A percentile compares a stretch with the other conserved stretches of the same genome.
Evolutionary conservation across 2,113 vertebrate genomes (phyloP).

Genomic region (Saccopteryx leptura): DNA sequence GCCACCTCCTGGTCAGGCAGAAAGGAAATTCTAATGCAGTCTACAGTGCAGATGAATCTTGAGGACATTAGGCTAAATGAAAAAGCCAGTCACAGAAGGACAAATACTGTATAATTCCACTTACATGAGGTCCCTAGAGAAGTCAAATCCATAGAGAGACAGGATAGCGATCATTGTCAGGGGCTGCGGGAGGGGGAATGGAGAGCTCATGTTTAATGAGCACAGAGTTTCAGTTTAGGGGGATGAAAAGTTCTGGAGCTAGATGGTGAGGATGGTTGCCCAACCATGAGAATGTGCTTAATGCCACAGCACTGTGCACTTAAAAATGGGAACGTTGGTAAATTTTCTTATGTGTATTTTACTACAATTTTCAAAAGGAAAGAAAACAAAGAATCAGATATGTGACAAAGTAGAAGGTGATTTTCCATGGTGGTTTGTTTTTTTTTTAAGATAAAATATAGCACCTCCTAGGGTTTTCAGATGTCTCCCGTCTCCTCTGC

Average conservation of each 20-base stretch:
- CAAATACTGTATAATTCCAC: fast-evolving
- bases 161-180: fast-evolving
- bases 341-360: background rate
- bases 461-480: background rate
- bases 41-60: background rate
- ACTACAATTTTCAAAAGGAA: background rate
- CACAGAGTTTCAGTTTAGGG: background rate
- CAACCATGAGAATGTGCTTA: fast-evolving
- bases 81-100: background rate
- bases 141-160: background rate
- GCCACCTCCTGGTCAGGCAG: no score
- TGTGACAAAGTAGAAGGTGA: background rate
- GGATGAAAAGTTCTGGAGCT: background rate
- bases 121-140: fast-evolving
- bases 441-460: background rate
- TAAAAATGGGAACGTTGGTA: background rate
- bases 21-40: background rate
- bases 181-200: fast-evolving
- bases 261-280: fast-evolving
- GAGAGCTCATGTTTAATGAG: fast-evolving
- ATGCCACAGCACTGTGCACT: background rate
- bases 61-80: no score
- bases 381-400: background rate
- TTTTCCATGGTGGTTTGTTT: background rate
- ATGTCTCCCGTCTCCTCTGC: no score